Evolutionary conservation across 1,140 invertebrate genomes (phyloP).

Genomic region (Drosophila neocordata): DNA sequence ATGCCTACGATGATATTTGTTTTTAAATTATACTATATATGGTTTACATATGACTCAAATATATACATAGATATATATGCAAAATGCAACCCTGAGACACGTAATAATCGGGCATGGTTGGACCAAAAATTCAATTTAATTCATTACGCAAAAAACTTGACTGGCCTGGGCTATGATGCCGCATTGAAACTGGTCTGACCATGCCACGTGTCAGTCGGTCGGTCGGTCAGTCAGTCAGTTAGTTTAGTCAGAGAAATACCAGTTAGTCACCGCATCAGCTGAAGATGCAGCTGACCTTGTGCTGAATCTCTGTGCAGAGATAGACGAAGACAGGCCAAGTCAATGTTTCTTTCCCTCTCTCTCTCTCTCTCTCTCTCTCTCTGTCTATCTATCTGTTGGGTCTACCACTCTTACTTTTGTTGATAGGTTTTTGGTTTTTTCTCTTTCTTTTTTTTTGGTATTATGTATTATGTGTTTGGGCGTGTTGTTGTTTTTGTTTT

Average conservation of each 20-base stretch:
- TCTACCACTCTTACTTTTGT: conserved; percentile 19
- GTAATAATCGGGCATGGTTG: conserved; percentile 31
- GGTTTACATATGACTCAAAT: conserved; percentile 5
- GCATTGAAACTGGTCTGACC: conserved; percentile 15
- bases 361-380: not conserved
- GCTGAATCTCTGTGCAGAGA: conserved; percentile 58
- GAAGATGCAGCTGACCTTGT: conserved; percentile 79
- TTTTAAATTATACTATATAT: not conserved
- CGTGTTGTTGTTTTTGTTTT: conserved; percentile 8
- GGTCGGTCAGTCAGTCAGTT: conserved; percentile 2
- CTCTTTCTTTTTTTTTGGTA: conserved; percentile 1
- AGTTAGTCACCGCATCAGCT: conserved; percentile 54
- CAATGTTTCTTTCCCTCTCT: not conserved
- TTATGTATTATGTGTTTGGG: conserved; percentile 8
- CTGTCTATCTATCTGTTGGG: not conserved
- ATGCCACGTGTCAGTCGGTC: conserved; percentile 46
- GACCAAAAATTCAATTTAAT: conserved; percentile 33
- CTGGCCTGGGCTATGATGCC: conserved; percentile 4
- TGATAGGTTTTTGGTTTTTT: not conserved
- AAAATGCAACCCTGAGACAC: conserved; percentile 46
- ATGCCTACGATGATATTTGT: not conserved
- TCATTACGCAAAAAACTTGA: conserved; percentile 52
- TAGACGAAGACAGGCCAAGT: conserved; percentile 30
- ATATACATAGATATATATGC: conserved; percentile 11
- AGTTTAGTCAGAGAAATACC: conserved; percentile 47